Base-by-base conservation (phyloP, 2,113 vertebrate species). In the Alligator sinensis region DNA sequence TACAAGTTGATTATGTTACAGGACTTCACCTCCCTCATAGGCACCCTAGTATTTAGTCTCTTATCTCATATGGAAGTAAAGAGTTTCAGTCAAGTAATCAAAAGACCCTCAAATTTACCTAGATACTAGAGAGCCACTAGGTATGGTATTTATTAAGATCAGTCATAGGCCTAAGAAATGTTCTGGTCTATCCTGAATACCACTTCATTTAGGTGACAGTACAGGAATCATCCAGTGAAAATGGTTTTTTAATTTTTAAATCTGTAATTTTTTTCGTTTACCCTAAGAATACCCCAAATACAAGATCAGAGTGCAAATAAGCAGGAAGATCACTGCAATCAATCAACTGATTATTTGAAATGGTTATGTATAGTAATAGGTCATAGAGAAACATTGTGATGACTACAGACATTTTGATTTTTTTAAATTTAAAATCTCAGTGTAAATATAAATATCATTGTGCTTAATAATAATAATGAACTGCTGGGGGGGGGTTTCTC, bases 381-480 rank as follows among this genome's bases (percentile, higher is more conserved):
- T 28, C 4, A 28, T 19, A 14, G 17, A 75, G 34, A 80, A 86
- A 82, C 85, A 0, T 0, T 11, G 21, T 0, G 0, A 30, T 86
- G 76, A 86, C 64, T 83, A 80, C 11, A 66, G 72, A 66, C 2
- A 4, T 57, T n/a, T 3, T 13, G 11, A 70, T 47, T 2, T 9
- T 59, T 17, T 21, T 17, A 82, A 22, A 15, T 61, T 21, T 61
- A 88, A 79, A 84, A 1, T 78, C 3, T 22, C 34, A 78, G 13
- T 30, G 19, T 38, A 70, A 17, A 60, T 57, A 78, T 57, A 60
- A 24, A 59, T 3, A 3, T 3, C 59, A 25, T 75, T 91, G 77
- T 70, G 1, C 12, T 68, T 92, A 75, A 30, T 7, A 30, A 58
- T 22, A 89, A 24, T 75, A 47, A 63, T 77, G 84, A 62, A 66